Evolutionary conservation across 1,140 invertebrate species (phyloP), one percentile per base, ranked within the genome.

Genomic region (Apis laboriosa): DNA sequence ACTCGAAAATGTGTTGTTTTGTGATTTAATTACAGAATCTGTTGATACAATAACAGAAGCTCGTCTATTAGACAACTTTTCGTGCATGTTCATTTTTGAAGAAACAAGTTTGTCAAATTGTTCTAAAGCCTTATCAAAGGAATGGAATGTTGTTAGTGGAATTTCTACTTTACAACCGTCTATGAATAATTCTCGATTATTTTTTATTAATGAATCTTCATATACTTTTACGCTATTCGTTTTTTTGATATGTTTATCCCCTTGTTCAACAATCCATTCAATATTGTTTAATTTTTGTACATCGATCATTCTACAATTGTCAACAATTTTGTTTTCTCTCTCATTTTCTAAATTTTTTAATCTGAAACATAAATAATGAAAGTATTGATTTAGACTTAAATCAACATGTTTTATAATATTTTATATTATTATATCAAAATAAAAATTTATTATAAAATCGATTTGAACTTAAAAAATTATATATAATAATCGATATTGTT

Each of bases 71-170:
- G 19, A 21, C 2, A 2, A 28, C 19, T 34, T 63, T 11, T 67
- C 28, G 8, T 17, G 13, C 17, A 9, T 12, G 12, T 1, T 34
- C 21, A 24, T 51, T 13, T 67, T 81, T 4, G 51, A 12, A 5
- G 2, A 58, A 8, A 51, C 8, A 17, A 43, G 7, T 12, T 34
- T 2, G 13, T 81, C 61, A 9, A 81, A 58, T 9, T 76, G 61
- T 9, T 75, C 3, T 58, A 67, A 17, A 34, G 63, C 43, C 63
- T 75, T 49, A 17, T 81, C 72, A n/a, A 58, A 75, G 11, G 79
- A 34, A 51, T 81, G 72, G 8, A 58, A 4, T 19, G 5, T n/a
- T 28, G 53, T 9, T 51, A 24, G 12, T 15, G 7, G n/a, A 12
- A 67, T 21, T 3, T 55, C n/a, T n/a, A 13, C 28, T 1, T 66